phyloP scores from a whole-genome alignment of 2,113 vertebrate species.

The Quiscalus mexicanus region DNA sequence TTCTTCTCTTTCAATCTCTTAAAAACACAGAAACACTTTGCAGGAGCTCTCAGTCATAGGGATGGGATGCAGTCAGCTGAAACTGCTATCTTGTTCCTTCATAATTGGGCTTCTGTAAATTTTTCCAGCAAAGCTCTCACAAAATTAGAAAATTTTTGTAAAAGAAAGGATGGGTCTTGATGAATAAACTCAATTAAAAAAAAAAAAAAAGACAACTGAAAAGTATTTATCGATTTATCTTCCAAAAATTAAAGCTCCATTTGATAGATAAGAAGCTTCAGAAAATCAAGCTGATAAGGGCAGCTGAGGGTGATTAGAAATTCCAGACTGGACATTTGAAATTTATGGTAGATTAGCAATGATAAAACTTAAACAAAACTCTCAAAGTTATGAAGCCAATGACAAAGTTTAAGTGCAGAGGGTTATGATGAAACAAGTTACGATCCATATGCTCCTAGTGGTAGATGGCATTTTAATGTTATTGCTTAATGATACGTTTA shows the following conservation, averaged over 20 bases:
- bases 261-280: not conserved
- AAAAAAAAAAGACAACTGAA: not conserved
- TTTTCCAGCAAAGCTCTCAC: not conserved
- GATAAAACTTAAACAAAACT: conserved; percentile 10
- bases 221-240: not conserved
- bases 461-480: conserved; percentile 65
- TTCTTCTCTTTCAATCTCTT: not conserved
- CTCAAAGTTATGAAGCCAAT: not conserved
- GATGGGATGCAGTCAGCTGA: not conserved
- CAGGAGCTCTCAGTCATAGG: not conserved
- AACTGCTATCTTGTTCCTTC: not conserved
- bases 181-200: not conserved
- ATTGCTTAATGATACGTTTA: conserved; percentile 65
- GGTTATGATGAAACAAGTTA: conserved; percentile 59
- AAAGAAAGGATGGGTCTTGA: not conserved
- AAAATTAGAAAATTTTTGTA: not conserved
- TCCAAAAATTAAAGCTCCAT: not conserved
- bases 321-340: not conserved
- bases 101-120: not conserved
- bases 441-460: conserved; percentile 45
- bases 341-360: not conserved
- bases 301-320: not conserved
- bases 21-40: not conserved
- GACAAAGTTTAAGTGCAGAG: conserved; percentile 27
- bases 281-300: not conserved